Base-by-base conservation (phyloP, 2,113 vertebrate species). In the Mustela lutreola region DNA sequence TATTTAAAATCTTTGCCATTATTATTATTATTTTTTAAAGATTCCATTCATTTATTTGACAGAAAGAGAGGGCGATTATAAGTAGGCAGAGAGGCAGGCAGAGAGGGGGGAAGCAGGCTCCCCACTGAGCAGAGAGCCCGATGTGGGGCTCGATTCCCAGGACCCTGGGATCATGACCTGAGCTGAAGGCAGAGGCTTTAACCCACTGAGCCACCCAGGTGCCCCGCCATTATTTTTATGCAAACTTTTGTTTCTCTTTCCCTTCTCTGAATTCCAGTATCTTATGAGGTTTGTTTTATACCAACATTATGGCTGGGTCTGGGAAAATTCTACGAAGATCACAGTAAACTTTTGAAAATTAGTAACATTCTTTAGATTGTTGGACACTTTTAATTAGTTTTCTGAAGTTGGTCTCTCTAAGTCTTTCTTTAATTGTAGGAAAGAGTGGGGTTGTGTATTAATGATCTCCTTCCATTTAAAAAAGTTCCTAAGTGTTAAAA, bases 401-500 rank as follows among this genome's bases (percentile, higher is more conserved):
- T 95, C 24, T 21, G 84, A 48, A 39, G 19, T 80, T 7, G 36
- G 36, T 65, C 9, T 87, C 21, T 31, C n/a, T 78, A 33, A 86
- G 15, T 56, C 19, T 98, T 76, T 81, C n/a, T 56, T 96, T 53
- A 50, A 15, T 14, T 31, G 28, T 62, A 86, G 31, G 45, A 85
- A 92, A 58, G 5, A 11, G 10, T 56, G 24, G 6, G 12, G 11
- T 2, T 0, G 0, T 31, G 4, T 63, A 58, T 36, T 45, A 67
- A 50, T 67, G 33, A 62, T 62, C 18, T 10, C 2, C 80, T 89
- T 81, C n/a, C 26, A 83, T 84, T 95, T 71, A 14, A 45, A 81
- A 53, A 85, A 73, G 5, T 95, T 48, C 45, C 19, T 45, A 60
- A 89, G 76, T 89, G 53, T 92, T 95, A 65, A 96, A 94, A 91